Conservation (phyloP, 2,113 vertebrate genomes). For the Grus americana region DNA sequence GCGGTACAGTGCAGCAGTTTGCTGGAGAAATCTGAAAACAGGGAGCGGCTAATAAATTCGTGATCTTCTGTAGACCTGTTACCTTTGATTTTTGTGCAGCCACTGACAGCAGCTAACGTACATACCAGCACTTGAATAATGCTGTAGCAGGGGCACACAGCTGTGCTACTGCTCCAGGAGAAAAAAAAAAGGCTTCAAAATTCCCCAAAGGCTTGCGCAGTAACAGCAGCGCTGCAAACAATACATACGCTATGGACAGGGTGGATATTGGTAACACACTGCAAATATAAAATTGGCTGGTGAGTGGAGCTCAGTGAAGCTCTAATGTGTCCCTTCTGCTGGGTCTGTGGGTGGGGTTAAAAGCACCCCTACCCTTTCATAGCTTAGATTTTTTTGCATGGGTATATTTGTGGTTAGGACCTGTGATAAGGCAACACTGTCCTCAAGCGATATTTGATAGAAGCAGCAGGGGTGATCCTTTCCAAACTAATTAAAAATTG, state of each 20-base stretch:
- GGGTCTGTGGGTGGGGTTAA: background rate
- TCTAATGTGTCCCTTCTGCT: background rate
- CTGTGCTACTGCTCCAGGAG: background rate
- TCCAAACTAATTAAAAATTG: background rate
- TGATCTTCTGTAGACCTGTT: background rate
- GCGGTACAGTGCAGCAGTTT: background rate
- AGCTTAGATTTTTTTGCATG: background rate
- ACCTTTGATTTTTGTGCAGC: background rate
- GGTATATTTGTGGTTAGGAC: background rate
- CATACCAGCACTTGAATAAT: background rate
- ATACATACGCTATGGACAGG: accelerated
- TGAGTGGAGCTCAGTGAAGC: background rate
- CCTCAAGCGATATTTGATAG: background rate
- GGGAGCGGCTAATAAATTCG: background rate
- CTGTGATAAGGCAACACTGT: background rate
- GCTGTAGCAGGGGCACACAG: background rate
- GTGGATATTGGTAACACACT: background rate
- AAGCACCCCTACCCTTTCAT: background rate
- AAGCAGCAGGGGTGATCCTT: background rate
- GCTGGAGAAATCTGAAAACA: background rate
- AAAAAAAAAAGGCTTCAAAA: background rate
- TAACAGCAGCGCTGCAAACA: background rate
- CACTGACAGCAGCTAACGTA: background rate
- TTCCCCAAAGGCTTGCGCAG: background rate
- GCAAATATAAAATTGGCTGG: background rate